Evolutionary conservation across 2,113 vertebrate species (phyloP).

Genomic region (Scytalopus superciliaris): DNA sequence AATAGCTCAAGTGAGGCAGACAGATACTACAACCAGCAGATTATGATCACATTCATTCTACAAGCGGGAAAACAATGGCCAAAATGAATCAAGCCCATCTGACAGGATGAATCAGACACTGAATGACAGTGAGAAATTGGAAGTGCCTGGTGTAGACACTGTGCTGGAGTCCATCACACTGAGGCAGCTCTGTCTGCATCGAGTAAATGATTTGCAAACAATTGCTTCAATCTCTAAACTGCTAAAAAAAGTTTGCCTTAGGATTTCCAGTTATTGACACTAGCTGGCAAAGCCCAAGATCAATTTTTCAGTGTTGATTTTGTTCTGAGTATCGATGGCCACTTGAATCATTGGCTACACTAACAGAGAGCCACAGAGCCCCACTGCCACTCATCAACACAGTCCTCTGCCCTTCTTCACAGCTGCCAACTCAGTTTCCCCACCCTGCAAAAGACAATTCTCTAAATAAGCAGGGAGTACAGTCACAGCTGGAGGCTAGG

Average conservation of each 20-base stretch:
- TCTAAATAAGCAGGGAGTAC: not conserved
- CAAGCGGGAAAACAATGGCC: not conserved
- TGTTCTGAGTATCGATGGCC: not conserved
- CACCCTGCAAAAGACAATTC: not conserved
- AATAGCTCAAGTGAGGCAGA: not conserved
- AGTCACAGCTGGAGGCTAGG: not conserved
- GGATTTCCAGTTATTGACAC: not conserved
- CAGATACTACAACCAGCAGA: not conserved
- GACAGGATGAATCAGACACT: constrained; percentile 28
- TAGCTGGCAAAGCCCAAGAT: not conserved
- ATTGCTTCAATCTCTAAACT: not conserved
- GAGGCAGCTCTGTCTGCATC: not conserved
- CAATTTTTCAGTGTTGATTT: not conserved
- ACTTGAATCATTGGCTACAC: not conserved
- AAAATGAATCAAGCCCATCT: constrained; percentile 23
- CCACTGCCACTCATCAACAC: not conserved
- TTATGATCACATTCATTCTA: constrained; percentile 12
- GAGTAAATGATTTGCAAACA: not conserved
- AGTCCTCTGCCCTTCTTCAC: not conserved
- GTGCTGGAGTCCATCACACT: not conserved
- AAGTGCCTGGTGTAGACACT: not conserved
- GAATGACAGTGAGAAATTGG: not conserved
- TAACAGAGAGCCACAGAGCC: not conserved
- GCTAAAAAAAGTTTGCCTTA: not conserved
- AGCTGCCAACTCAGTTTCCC: not conserved